Base-by-base conservation (phyloP, 1,140 invertebrate genomes). In the Solenopsis invicta region DNA sequence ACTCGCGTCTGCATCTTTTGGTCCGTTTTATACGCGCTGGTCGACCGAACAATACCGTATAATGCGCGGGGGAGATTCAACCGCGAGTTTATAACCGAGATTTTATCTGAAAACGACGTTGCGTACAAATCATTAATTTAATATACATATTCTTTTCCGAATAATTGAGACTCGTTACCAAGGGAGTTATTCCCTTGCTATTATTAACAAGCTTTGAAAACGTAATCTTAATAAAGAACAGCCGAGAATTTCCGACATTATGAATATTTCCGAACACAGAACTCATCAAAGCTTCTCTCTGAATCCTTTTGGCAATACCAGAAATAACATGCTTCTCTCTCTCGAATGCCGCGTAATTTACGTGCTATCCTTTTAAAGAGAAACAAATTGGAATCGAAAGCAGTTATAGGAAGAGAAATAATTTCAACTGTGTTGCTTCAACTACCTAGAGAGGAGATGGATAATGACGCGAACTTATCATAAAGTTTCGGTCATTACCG, bases 11-110 rank as follows among this genome's bases (percentile, higher is more conserved):
- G 78, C 76, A 82, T 78, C 56, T 12, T 90, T 89, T 74, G 61
- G 56, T 66, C 66, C 45, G 50, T 74, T 87, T 82, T 82, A 29
- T 29, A 56, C 45, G 24, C 56, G 56, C 16, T 18, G 18, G 61
- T 52, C 48, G 77, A 74, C 62, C 24, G 76, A 87, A 90, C 88
- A 87, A 87, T 90, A 62, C 24, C 54, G 18, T 59, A 29, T 29
- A 67, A 74, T 10, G 69, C 8, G 13, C 13, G 24, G 13, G 16
- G 6, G 29, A 37, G 16, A n/a, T 21, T 18, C n/a, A 45, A 67
- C 29, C n/a, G 62, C 41, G 16, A 72, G 5, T 84, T 75, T 61
- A 50, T 84, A 84, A 84, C 13, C 24, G 16, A 21, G 16, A 41
- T 56, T 66, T 71, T 74, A 74, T 24, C n/a, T 8, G 62, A 52